Percentiles rank a stretch among this genome's conserved stretches.
phyloP scores from a whole-genome alignment of 2,797 vertebrate genomes.

The Thripadectes ignobilis region DNA sequence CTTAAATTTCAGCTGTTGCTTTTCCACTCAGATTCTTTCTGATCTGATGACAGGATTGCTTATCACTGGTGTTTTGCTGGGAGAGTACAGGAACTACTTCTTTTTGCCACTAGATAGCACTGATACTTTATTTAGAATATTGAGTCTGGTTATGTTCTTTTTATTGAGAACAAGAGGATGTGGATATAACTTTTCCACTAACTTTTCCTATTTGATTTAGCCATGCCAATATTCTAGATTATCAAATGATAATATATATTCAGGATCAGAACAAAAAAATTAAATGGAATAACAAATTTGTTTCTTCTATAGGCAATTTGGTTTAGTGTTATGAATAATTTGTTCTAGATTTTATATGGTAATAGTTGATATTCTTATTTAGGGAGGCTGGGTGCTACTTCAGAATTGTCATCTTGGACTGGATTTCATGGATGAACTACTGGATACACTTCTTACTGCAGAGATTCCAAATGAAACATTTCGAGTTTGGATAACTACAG shows the following conservation, averaged over 20 bases:
- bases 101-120: conserved; percentile 74
- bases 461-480: conserved; percentile 78
- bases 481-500: conserved; percentile 87
- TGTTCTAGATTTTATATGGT: not conserved
- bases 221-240: not conserved
- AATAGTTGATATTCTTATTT: not conserved
- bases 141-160: not conserved
- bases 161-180: not conserved
- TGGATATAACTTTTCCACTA: not conserved
- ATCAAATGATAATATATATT: not conserved
- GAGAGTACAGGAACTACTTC: not conserved
- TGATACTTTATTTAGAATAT: conserved; percentile 47
- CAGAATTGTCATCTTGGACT: conserved; percentile 88
- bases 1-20: not conserved
- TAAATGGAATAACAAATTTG: not conserved
- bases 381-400: conserved; percentile 88
- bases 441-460: conserved; percentile 74
- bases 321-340: not conserved
- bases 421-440: conserved; percentile 85
- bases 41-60: not conserved
- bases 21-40: not conserved
- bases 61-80: not conserved
- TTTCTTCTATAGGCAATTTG: not conserved
- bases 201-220: not conserved
- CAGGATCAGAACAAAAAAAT: not conserved